Evolutionary conservation across 2,113 vertebrate species (phyloP).

Genomic region (Caracal caracal): DNA sequence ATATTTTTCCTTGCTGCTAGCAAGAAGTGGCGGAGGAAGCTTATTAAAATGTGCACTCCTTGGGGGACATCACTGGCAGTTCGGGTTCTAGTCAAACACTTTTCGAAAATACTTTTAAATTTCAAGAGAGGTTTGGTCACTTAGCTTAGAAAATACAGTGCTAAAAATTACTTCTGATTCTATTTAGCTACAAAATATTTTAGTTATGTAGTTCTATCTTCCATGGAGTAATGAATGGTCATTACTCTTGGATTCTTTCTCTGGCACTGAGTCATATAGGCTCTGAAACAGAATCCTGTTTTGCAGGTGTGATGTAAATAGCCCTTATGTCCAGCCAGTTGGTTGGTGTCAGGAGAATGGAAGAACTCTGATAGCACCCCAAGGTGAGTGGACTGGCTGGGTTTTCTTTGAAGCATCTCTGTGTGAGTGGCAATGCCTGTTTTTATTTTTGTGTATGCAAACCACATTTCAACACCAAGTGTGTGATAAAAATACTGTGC

Average conservation of each 20-base stretch:
- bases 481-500: not conserved
- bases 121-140: not conserved
- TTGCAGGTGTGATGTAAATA: conserved; percentile 77
- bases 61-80: not conserved
- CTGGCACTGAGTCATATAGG: not conserved
- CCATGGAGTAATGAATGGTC: not conserved
- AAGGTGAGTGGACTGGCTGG: conserved; percentile 53
- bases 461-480: not conserved
- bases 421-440: not conserved
- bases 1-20: not conserved
- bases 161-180: not conserved
- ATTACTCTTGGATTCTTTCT: not conserved
- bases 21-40: not conserved
- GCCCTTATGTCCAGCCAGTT: conserved; percentile 77
- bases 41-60: not conserved
- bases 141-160: not conserved
- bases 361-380: conserved; percentile 74
- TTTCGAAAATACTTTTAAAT: conserved; percentile 8
- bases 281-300: not conserved
- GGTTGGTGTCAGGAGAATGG: conserved; percentile 73
- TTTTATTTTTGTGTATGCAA: not conserved
- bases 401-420: not conserved
- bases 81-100: not conserved
- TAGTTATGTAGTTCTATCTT: not conserved
- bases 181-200: not conserved